A percentile compares a stretch with the other conserved stretches of the same genome.
Evolutionary conservation across 2,113 vertebrate genomes (phyloP).

Genomic region (Osmerus mordax): DNA sequence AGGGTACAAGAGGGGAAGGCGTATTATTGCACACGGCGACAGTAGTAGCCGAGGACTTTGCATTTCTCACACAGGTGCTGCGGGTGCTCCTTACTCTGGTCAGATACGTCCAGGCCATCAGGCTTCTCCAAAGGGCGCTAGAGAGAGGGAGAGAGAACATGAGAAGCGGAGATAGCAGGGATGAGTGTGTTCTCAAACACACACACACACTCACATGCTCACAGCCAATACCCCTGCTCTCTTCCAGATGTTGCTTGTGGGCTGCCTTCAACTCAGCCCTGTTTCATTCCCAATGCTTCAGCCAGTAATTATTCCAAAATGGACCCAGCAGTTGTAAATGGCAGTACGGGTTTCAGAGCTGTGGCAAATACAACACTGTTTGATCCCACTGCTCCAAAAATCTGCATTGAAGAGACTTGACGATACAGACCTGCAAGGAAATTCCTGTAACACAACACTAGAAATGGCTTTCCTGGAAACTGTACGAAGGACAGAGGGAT

Average conservation of each 20-base stretch:
- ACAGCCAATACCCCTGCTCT: not conserved
- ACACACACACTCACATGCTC: not conserved
- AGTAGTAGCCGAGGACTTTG: constrained; percentile 99
- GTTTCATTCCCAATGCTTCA: constrained; percentile 6
- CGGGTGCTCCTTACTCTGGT: constrained; percentile 99
- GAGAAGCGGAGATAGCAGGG: constrained; percentile 7
- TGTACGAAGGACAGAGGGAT: constrained; percentile 46
- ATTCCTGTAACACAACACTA: constrained; percentile 34
- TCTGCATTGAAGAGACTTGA: constrained; percentile 34
- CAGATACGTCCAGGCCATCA: constrained; percentile 94
- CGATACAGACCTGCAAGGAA: constrained; percentile 45
- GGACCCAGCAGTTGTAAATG: constrained; percentile 25
- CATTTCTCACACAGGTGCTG: constrained; percentile 99
- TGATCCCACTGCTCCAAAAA: constrained; percentile 32
- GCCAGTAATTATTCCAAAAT: constrained; percentile 16
- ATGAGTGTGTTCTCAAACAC: constrained; percentile 6
- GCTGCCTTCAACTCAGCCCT: constrained; percentile 12
- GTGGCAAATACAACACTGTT: constrained; percentile 43
- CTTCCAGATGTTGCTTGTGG: constrained; percentile 35
- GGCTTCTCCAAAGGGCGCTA: constrained; percentile 98
- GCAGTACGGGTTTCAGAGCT: constrained; percentile 48
- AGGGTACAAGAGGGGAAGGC: constrained; percentile 21
- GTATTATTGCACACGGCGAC: constrained; percentile 95
- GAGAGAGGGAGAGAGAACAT: constrained; percentile 21
- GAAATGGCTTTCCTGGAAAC: constrained; percentile 50